These are phyloP conservation scores for Campaea margaritaria DNA, from an alignment of 2,888 invertebrate genomes.

Conservation along the genomic window DNA sequence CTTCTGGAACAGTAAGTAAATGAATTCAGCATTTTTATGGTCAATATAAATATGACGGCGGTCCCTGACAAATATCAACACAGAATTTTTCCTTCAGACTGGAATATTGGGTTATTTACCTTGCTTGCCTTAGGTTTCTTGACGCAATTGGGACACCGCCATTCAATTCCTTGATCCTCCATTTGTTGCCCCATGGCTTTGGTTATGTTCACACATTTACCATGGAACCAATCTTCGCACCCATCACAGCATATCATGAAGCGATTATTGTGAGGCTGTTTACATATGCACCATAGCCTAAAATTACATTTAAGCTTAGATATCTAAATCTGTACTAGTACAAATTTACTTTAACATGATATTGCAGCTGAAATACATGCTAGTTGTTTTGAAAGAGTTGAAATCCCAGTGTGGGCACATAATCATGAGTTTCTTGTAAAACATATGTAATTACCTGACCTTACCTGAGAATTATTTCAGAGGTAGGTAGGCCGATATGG, in stretches of 20 bases:
- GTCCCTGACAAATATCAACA: background rate
- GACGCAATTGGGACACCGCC: slow-evolving; percentile 94
- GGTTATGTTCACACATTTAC: slow-evolving; percentile 97
- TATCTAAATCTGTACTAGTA: too few species aligned
- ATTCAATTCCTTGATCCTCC: slow-evolving; percentile 94
- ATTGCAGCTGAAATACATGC: too few species aligned
- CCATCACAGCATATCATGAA: slow-evolving; percentile 99
- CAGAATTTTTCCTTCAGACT: background rate
- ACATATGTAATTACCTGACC: too few species aligned
- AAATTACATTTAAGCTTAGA: slow-evolving; percentile 29
- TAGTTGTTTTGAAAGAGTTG: too few species aligned
- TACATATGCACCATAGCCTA: slow-evolving; percentile 97
- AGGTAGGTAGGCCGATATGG: too few species aligned
- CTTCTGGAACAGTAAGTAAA: background rate
- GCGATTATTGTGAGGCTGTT: slow-evolving; percentile 96
- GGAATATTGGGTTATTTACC: slow-evolving; percentile 44
- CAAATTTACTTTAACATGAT: too few species aligned
- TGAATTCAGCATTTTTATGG: background rate
- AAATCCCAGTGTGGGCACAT: too few species aligned
- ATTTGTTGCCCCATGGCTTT: slow-evolving; percentile 96
- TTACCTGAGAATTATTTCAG: too few species aligned
- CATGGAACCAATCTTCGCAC: slow-evolving; percentile 99
- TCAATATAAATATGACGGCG: background rate
- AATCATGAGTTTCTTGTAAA: too few species aligned
- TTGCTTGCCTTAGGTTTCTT: slow-evolving; percentile 81